Evolutionary conservation across 2,888 invertebrate species (phyloP).

Genomic region (Colletes collaris): DNA sequence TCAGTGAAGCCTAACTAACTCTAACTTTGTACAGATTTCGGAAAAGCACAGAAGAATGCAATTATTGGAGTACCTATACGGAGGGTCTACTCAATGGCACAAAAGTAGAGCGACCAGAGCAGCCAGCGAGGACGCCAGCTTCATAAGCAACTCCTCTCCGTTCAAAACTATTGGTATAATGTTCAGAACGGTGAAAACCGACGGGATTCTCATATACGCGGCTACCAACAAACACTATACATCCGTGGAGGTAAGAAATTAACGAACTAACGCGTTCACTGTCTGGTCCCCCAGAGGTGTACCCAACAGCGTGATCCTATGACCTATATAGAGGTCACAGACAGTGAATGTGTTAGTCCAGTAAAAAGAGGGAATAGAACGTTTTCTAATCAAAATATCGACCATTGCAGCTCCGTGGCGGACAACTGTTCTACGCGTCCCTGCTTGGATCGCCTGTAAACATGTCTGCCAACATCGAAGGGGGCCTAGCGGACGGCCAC

Average conservation of each 20-base stretch:
- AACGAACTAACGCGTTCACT: no score
- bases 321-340: no score
- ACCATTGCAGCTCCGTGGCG: constrained; percentile 85
- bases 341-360: no score
- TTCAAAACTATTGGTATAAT: constrained; percentile 91
- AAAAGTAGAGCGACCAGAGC: constrained; percentile 72
- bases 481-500: constrained; percentile 88
- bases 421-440: constrained; percentile 91
- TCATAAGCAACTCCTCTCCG: constrained; percentile 81
- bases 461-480: constrained; percentile 89
- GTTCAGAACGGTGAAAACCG: constrained; percentile 91
- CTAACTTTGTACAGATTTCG: constrained; percentile 84
- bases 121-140: constrained; percentile 65
- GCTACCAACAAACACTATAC: constrained; percentile 95
- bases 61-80: constrained; percentile 91
- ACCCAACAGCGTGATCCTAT: no score
- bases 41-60: constrained; percentile 95
- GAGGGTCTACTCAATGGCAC: constrained; percentile 89
- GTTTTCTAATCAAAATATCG: constrained; percentile 1
- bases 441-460: constrained; percentile 91
- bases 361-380: no score
- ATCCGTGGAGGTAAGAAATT: constrained; percentile 87
- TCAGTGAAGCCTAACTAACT: no score
- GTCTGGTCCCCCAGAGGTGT: no score
- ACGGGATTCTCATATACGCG: constrained; percentile 93